Evolutionary conservation across 2,888 invertebrate species (phyloP), one percentile per base, ranked within the genome.

Genomic region (Rotaria magnacalcarata): DNA sequence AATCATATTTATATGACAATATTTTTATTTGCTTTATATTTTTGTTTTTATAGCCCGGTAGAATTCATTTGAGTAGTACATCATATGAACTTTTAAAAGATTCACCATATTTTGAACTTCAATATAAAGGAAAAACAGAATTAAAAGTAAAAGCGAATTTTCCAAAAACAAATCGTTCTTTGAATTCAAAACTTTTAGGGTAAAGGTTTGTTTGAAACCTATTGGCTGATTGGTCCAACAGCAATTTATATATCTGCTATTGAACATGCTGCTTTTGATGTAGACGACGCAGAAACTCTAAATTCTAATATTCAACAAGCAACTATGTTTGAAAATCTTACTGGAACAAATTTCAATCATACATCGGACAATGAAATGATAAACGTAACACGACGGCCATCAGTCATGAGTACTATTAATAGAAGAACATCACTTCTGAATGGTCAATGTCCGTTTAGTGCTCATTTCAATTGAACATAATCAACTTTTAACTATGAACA

Each of bases 121-220:
- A 85, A 50, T 85, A 80, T 80, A 75, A 56, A 80, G 86, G 85
- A 24, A 85, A 75, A 10, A 86, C 85, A 16, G 54, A 86, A 84
- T 75, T 86, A 8, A 86, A 86, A 52, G 86, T 86, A 84, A 84
- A 24, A 50, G 50, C 50, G 19, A 52, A 84, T 52, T 52, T 52
- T 16, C 52, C 52, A 52, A 52, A 14, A 47, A 0, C 8, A 47
- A 47, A 47, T 80, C 41, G 21, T 84, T 6, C 11, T 43, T 84
- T n/a, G 5, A 41, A 47, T 43, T 47, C 14, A 54, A 24, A 24
- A 24, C 4, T 50, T 43, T 27, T 74, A 86, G 86, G 87, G 87
- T 47, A 87, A 87, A 85, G 87, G 87, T 41, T 54, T 74, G 34
- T 60, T 84, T 80, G 50, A 87, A 41, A 87, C 87, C 19, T 87